Base-by-base conservation (phyloP, 1,140 invertebrate genomes). In the Saccostrea cuccullata region DNA sequence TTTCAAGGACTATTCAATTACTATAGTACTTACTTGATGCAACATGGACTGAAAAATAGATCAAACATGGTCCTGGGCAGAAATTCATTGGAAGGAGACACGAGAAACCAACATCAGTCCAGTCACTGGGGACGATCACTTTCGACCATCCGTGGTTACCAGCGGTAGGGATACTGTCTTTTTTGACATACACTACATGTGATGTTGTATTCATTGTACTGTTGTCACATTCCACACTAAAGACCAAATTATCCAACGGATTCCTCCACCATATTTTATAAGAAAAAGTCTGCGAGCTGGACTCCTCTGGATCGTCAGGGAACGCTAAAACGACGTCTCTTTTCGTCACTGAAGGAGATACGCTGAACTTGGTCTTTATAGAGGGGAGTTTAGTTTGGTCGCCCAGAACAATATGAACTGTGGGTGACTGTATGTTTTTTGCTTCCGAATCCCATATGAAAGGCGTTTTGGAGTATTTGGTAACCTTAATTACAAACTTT, bases 211-310 rank as follows among this genome's bases (percentile, higher is more conserved):
- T 11, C 9, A 77, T 26, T 30, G 70, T 30, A 56, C 11, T 20
- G 20, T 47, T 73, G 17, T 40, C 82, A 55, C 58, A 58, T 70
- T 86, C 60, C 9, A 87, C 40, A 36, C 56, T 67, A 5, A 89
- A 86, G 5, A 84, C 55, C 47, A 89, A 56, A 36, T 36, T 56
- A 26, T 89, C 88, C 0, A 30, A 40, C 8, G 88, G 88, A 70
- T 67, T 84, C 47, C 86, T 86, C 88, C 88, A 89, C 47, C 83
- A 89, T 0, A 87, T 56, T n/a, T 86, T 89, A 64, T 86, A 86
- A 13, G 15, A 40, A 17, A 89, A 47, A 26, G 56, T 26, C 26
- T 86, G 85, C n/a, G 77, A 86, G 6, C 36, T 30, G 20, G 8
- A 4, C 83, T 83, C 82, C 13, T 56, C 23, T 4, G 47, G 36